These are phyloP conservation scores for Channa argus DNA, from an alignment of 2,113 vertebrate genomes.

Conservation along the genomic window DNA sequence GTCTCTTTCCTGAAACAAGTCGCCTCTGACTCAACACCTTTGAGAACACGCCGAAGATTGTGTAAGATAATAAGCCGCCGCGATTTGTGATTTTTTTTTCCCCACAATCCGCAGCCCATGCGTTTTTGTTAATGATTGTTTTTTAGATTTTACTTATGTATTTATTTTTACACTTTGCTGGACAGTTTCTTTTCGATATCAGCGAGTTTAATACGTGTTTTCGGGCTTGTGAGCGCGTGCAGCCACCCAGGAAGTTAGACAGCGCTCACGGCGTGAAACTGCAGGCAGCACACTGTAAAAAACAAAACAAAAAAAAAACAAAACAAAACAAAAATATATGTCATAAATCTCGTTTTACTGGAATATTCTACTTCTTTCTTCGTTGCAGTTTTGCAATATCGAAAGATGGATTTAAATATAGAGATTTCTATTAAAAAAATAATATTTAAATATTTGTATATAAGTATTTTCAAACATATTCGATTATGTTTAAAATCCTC, in stretches of 20 bases:
- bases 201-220: background rate
- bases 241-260: constrained; percentile 29
- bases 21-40: constrained; percentile 64
- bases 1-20: constrained; percentile 65
- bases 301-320: background rate
- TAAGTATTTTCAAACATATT: no score
- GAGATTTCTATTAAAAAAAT: no score
- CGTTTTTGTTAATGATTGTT: background rate
- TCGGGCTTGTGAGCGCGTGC: background rate
- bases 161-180: constrained; percentile 7
- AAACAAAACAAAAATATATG: background rate
- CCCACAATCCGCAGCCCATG: constrained; percentile 24
- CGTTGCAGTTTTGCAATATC: no score
- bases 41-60: constrained; percentile 48
- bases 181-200: constrained; percentile 26
- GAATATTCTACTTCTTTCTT: no score
- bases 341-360: no score
- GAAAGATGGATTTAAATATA: no score
- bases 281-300: constrained; percentile 15
- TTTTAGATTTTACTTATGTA: no score
- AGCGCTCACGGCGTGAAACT: background rate
- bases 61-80: constrained; percentile 30
- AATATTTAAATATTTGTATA: no score
- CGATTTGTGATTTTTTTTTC: constrained; percentile 62
- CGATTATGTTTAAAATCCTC: no score